These are phyloP conservation scores for Scartelaos histophorus DNA, from an alignment of 2,113 vertebrate genomes.

Conservation along the genomic window DNA sequence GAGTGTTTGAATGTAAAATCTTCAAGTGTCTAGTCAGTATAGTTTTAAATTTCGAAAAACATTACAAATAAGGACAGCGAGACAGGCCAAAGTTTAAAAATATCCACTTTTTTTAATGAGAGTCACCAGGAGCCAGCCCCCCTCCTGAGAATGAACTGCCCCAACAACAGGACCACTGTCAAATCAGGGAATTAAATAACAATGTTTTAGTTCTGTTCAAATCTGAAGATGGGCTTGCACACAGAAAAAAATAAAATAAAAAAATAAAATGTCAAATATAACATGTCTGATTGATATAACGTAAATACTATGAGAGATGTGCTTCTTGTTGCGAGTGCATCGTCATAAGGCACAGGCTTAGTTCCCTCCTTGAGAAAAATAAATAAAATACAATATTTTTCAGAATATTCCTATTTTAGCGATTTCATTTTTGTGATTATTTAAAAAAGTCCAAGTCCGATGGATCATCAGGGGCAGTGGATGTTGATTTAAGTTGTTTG, in stretches of 20 bases:
- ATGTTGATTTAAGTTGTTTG: not conserved
- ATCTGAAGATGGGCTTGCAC: slow-evolving; percentile 51
- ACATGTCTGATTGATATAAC: slow-evolving; percentile 40
- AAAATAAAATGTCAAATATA: not conserved
- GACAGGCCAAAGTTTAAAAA: not conserved
- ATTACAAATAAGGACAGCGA: not conserved
- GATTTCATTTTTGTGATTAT: not conserved
- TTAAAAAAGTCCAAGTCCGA: slow-evolving; percentile 75
- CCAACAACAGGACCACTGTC: not conserved
- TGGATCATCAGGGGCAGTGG: not conserved
- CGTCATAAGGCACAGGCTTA: slow-evolving; percentile 98
- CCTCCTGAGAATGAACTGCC: not conserved
- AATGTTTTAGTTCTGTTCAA: not conserved
- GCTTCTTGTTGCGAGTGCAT: slow-evolving; percentile 98
- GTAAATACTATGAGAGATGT: slow-evolving; percentile 84
- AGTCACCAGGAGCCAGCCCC: slow-evolving; percentile 6
- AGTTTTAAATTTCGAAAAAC: no score
- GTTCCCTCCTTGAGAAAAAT: slow-evolving; percentile 86
- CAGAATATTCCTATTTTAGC: not conserved
- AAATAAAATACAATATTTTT: not conserved
- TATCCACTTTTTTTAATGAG: slow-evolving; percentile 10
- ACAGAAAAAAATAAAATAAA: slow-evolving; percentile 29
- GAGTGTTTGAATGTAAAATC: no score
- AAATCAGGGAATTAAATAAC: not conserved
- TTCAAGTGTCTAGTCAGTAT: not conserved